Base-by-base conservation (phyloP, 2,113 vertebrate species). In the Microcebus jonahi region DNA sequence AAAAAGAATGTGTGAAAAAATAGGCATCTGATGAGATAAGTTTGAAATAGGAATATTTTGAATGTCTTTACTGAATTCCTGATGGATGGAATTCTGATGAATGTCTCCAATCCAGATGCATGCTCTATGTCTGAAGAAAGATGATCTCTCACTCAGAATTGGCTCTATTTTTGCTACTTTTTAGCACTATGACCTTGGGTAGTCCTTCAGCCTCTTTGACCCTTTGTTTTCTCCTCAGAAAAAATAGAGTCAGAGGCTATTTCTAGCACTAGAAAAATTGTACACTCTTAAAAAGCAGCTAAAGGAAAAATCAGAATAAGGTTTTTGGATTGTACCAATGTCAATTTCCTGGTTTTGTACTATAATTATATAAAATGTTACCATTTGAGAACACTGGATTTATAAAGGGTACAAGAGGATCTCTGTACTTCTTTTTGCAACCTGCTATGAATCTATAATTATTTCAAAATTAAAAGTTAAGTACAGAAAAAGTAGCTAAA, bases 11-110 rank as follows among this genome's bases (percentile, higher is more conserved):
- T 88, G 5, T 88, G 55, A 86, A 82, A 71, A 59, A 75, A 34
- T 71, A 70, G 31, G 4, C 23, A 75, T 91, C 36, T 83, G 50
- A 83, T 92, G 67, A 88, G 83, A 18, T 68, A 36, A 25, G 27
- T 88, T 83, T 80, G 75, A 94, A 97, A 68, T 25, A 45, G 42
- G 61, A 92, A 75, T 63, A 48, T 90, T 88, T 84, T 76, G 82
- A 94, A 97, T 36, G 29, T 88, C 68, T 83, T 94, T 55, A 83
- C 81, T 80, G 85, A 91, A 82, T 85, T 76, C 61, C 45, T 89
- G 6, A 25, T 57, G 55, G 6, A 25, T 57, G 55, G 55, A 88
- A 61, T 94, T 86, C 73, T 88, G 77, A 23, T 42, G 31, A 53
- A 27, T n/a, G 4, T 14, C 4, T 53, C 4, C 57, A 65, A 88